Evolutionary conservation across 2,888 invertebrate genomes (phyloP), one percentile per base, ranked within the genome.

Genomic region (Dolichopus griseipennis): DNA sequence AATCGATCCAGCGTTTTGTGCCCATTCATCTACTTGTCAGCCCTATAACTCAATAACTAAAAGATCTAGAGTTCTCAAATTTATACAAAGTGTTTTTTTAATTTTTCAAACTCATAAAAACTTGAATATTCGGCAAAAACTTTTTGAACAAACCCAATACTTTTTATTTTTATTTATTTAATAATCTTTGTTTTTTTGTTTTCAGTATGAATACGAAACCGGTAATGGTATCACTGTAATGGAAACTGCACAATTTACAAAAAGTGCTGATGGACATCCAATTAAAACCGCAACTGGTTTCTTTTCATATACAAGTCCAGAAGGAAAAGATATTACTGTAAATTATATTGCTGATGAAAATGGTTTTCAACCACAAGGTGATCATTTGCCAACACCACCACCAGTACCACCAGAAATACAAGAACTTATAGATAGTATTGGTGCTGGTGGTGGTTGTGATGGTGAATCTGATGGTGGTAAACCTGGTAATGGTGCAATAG

Each of bases 351-450:
- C 90, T 75, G 90, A 90, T 75, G 90, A 90, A 78, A 86, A 89
- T 75, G 90, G 90, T 78, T 84, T 84, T 74, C 83, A 78, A 68
- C 79, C 80, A n/a, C 73, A 74, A 68, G 91, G 92, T 61, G 89
- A 87, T 65, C 91, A 92, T 79, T 82, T 92, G 64, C 92, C 92
- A 18, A 92, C 91, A 10, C 90, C 92, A 6, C 92, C 91, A n/a
- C 90, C 92, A 22, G 88, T 91, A 72, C 91, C 91, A 10, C 83
- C 86, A 67, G 90, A 88, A 72, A 91, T 91, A 72, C 87, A 87
- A 75, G 80, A 80, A 70, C 78, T 78, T 0, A 72, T 81, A 65
- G 79, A 78, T 69, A 77, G 75, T 69, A 74, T 78, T 67, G 78
- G 78, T 15, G 78, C 78, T 15, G 74, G 75, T 21, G 79, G 79